Conservation (phyloP, 2,888 invertebrate species). For the Ypsolopha scabrella region DNA sequence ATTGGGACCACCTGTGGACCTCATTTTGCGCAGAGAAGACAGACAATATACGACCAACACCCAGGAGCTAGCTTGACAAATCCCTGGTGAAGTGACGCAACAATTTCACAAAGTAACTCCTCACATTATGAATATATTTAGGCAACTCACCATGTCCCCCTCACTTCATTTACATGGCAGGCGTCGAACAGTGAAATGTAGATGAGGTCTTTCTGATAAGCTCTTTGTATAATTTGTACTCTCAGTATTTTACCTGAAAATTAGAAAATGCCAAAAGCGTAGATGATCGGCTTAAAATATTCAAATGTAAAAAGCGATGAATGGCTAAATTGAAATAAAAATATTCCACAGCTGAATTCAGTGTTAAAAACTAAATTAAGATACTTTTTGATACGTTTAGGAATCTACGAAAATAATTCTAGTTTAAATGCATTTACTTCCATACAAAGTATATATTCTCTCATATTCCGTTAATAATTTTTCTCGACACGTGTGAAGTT, state of each 20-base stretch:
- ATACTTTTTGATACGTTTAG: not conserved
- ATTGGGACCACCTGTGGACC: conserved; percentile 3
- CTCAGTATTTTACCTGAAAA: conserved; percentile 24
- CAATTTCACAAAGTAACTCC: conserved; percentile 25
- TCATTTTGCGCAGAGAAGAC: not conserved
- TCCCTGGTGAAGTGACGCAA: conserved; percentile 6
- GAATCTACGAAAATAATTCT: not conserved
- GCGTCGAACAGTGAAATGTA: conserved; percentile 48
- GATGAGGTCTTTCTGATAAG: conserved; percentile 47
- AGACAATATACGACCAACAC: too few species aligned
- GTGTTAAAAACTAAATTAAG: not conserved
- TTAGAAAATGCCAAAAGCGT: conserved; percentile 25
- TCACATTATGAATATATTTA: conserved; percentile 56
- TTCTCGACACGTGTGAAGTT: not conserved
- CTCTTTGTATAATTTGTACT: conserved; percentile 37
- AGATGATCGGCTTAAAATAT: conserved; percentile 24
- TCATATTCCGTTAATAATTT: not conserved
- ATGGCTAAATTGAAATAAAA: conserved; percentile 1
- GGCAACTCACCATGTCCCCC: conserved; percentile 23
- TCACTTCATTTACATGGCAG: conserved; percentile 40
- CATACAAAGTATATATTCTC: too few species aligned
- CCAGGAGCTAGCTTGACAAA: too few species aligned
- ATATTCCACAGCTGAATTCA: too few species aligned
- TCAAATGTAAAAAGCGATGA: conserved; percentile 1
- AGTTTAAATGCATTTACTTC: too few species aligned